A percentile compares a stretch with the other conserved stretches of the same genome.
phyloP scores from a whole-genome alignment of 2,113 vertebrate species.

The Prionailurus viverrinus region DNA sequence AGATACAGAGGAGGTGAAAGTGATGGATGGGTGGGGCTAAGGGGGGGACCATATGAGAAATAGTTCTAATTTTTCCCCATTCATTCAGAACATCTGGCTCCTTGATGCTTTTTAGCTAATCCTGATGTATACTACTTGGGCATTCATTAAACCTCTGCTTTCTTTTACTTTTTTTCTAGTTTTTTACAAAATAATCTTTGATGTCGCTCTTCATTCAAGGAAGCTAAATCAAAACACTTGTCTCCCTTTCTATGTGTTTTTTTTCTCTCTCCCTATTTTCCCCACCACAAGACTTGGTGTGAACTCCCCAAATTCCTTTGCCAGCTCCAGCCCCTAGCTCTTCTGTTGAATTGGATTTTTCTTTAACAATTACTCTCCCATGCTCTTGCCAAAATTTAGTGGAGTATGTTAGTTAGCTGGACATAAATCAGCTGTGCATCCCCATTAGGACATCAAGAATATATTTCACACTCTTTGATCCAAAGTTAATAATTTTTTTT shows the following conservation, averaged over 20 bases:
- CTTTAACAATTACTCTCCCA: neutral
- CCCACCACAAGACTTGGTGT: neutral
- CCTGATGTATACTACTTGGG: constrained; percentile 39
- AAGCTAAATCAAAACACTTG: neutral
- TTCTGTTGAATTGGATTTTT: neutral
- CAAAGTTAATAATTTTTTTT: constrained; percentile 60
- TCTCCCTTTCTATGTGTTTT: neutral
- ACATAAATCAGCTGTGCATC: constrained; percentile 38
- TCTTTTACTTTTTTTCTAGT: constrained; percentile 7
- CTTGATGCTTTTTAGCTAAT: constrained; percentile 6
- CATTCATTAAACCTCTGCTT: constrained; percentile 47
- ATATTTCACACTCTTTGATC: constrained; percentile 30
- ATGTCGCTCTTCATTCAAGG: neutral
- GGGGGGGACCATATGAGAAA: neutral
- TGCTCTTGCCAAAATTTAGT: constrained; percentile 18
- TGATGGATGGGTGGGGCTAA: neutral
- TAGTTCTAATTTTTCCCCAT: neutral
- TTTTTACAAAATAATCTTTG: constrained; percentile 56
- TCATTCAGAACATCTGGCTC: constrained; percentile 27
- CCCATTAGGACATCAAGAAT: constrained; percentile 17
- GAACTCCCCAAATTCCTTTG: neutral
- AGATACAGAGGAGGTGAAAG: neutral
- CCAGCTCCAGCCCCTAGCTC: neutral
- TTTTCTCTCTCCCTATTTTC: neutral
- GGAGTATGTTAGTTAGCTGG: neutral